Percentiles rank a stretch among this genome's conserved stretches.
phyloP scores from a whole-genome alignment of 2,113 vertebrate species.

The Nyctibius bracteatus region DNA sequence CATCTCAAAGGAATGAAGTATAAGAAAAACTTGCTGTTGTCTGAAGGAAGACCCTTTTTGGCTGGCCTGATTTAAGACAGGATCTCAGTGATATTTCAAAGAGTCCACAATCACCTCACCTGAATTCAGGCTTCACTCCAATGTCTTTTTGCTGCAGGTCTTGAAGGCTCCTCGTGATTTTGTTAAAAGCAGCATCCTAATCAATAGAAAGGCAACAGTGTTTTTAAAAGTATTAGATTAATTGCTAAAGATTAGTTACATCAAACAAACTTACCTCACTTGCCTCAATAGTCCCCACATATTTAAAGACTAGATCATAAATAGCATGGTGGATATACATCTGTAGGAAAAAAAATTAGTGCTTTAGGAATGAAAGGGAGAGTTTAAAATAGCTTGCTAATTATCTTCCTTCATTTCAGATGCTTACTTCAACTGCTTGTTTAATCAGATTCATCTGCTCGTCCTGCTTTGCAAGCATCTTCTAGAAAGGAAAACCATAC shows the following conservation, averaged over 20 bases:
- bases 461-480: conserved; percentile 89
- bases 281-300: conserved; percentile 92
- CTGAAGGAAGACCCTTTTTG: not conserved
- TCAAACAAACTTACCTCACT: conserved; percentile 88
- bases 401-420: not conserved
- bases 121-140: conserved; percentile 92
- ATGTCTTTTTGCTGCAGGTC: conserved; percentile 94
- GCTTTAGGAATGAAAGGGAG: not conserved
- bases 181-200: conserved; percentile 96
- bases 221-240: too few species aligned
- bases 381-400: not conserved
- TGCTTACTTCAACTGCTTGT: conserved; percentile 93
- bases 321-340: conserved; percentile 93
- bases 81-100: not conserved
- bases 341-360: conserved; percentile 62
- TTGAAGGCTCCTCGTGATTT: conserved; percentile 92
- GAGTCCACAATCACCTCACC: conserved; percentile 66
- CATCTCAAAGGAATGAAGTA: not conserved
- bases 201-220: not conserved
- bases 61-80: not conserved
- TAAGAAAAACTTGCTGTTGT: not conserved
- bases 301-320: conserved; percentile 93
- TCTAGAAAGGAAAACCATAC: conserved; percentile 73
- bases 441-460: conserved; percentile 93
- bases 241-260: too few species aligned